These are phyloP conservation scores for Pyrocephalus nanus DNA, from an alignment of 2,797 vertebrate genomes.

Conservation along the genomic window DNA sequence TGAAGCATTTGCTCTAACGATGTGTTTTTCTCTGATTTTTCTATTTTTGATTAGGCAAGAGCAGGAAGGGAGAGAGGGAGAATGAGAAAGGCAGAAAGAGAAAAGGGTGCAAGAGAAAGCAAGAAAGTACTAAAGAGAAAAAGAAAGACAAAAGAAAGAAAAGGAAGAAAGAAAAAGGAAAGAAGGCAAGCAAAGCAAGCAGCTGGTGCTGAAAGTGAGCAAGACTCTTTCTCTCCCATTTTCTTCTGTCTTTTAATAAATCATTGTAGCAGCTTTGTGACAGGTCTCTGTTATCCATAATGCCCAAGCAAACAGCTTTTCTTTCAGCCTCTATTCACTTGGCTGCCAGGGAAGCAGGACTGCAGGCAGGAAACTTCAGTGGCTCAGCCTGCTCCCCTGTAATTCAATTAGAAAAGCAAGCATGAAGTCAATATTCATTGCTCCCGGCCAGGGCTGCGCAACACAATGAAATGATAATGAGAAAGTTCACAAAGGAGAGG, in stretches of 20 bases:
- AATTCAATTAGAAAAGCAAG: conserved; percentile 85
- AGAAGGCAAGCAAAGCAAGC: conserved; percentile 37
- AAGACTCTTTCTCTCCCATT: conserved; percentile 57
- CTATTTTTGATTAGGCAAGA: background rate
- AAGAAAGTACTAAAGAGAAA: background rate
- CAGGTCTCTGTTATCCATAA: conserved; percentile 76
- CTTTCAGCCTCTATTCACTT: conserved; percentile 76
- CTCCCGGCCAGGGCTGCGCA: conserved; percentile 18
- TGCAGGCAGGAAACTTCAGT: conserved; percentile 66
- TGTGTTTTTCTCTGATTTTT: background rate
- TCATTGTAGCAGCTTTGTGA: conserved; percentile 74
- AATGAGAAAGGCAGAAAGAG: background rate
- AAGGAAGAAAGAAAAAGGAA: background rate
- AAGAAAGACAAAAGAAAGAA: background rate
- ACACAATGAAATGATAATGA: conserved; percentile 82
- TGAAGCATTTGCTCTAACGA: background rate
- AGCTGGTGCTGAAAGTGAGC: conserved; percentile 73
- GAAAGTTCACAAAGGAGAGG: conserved; percentile 70
- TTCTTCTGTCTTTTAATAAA: conserved; percentile 78
- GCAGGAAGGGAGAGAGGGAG: background rate
- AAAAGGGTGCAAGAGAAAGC: background rate
- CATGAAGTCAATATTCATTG: conserved; percentile 82
- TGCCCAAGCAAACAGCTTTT: conserved; percentile 80
- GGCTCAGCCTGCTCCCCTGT: conserved; percentile 67
- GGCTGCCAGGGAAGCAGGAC: conserved; percentile 73